Evolutionary conservation across 1,140 invertebrate genomes (phyloP).

Genomic region (Pachyrhynchus sulphureomaculatus): DNA sequence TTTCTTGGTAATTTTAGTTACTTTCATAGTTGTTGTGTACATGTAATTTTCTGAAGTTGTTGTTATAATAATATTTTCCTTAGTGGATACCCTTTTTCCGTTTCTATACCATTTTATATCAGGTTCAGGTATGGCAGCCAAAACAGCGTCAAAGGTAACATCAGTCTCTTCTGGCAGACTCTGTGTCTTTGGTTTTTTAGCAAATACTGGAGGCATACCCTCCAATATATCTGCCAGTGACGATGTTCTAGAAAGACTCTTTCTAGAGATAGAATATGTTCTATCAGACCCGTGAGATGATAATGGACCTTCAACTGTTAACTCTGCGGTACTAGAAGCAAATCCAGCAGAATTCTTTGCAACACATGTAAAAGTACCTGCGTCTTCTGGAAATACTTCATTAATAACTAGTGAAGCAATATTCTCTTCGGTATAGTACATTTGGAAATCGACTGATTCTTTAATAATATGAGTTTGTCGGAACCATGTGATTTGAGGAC

Average conservation of each 20-base stretch:
- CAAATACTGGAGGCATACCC: slow-evolving; percentile 91
- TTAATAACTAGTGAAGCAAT: slow-evolving; percentile 89
- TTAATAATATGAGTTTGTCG: slow-evolving; percentile 90
- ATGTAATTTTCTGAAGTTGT: slow-evolving; percentile 87
- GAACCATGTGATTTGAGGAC: slow-evolving; percentile 94
- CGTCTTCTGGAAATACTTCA: slow-evolving; percentile 96
- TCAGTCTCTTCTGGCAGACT: slow-evolving; percentile 78
- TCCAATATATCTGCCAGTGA: slow-evolving; percentile 88
- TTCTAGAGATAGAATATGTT: slow-evolving; percentile 70
- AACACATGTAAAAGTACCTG: slow-evolving; percentile 93
- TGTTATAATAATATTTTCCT: slow-evolving; percentile 67
- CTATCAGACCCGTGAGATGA: slow-evolving; percentile 87
- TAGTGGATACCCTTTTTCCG: slow-evolving; percentile 68
- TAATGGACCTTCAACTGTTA: slow-evolving; percentile 82
- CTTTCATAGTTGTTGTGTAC: slow-evolving; percentile 80
- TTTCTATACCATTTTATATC: slow-evolving; percentile 84
- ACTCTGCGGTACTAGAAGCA: slow-evolving; percentile 86
- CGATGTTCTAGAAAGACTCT: slow-evolving; percentile 83
- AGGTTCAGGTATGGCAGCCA: slow-evolving; percentile 88
- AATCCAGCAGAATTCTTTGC: slow-evolving; percentile 94
- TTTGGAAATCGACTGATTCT: slow-evolving; percentile 86
- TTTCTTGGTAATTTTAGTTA: slow-evolving; percentile 71
- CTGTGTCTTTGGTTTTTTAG: slow-evolving; percentile 80
- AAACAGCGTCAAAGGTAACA: slow-evolving; percentile 78
- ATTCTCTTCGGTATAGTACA: slow-evolving; percentile 90